Conservation (phyloP, 2,113 vertebrate genomes). For the Dicerorhinus sumatrensis region DNA sequence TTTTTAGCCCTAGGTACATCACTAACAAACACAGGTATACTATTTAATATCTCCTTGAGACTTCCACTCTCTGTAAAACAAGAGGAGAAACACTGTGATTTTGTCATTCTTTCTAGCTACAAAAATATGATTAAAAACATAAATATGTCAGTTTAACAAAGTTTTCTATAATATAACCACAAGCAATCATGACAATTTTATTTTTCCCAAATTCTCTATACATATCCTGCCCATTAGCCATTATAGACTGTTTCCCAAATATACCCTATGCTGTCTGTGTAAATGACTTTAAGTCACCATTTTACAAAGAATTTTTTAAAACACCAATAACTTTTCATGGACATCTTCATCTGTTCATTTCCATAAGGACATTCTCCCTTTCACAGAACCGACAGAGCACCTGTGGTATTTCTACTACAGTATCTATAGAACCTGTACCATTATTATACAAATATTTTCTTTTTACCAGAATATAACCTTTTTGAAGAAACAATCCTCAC, state of each 20-base stretch:
- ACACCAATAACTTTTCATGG: neutral
- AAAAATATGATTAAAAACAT: neutral
- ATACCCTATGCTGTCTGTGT: neutral
- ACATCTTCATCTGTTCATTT: neutral
- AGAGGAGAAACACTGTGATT: neutral
- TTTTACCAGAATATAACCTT: neutral
- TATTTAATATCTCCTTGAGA: neutral
- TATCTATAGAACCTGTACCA: neutral
- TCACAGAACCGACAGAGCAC: neutral
- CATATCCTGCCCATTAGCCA: neutral
- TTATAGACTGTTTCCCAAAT: neutral
- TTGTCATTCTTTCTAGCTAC: neutral
- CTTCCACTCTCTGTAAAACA: neutral
- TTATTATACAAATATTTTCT: neutral
- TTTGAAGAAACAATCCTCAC: neutral
- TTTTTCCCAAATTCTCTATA: neutral
- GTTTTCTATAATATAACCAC: neutral
- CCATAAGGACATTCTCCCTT: neutral
- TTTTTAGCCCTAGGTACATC: neutral
- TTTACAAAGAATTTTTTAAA: neutral
- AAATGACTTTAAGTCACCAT: neutral
- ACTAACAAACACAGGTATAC: neutral
- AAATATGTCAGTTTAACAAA: neutral
- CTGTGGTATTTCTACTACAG: neutral
- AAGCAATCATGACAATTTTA: neutral